Evolutionary conservation across 2,888 invertebrate genomes (phyloP).

Genomic region (Heliconius aoede): DNA sequence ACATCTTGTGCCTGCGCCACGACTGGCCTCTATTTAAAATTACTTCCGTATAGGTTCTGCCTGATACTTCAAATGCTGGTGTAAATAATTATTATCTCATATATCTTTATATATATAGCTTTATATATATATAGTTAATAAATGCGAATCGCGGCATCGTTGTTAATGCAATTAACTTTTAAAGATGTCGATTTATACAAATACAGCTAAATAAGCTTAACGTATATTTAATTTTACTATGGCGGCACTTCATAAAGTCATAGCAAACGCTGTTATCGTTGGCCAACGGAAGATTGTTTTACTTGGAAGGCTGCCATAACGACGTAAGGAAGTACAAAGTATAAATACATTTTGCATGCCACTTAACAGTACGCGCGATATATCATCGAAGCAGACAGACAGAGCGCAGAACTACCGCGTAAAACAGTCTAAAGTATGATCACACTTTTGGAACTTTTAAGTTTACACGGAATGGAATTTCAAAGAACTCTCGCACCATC

Average conservation of each 20-base stretch:
- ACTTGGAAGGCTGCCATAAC: conserved; percentile 80
- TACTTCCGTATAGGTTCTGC: not conserved
- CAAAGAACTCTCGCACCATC: conserved; percentile 36
- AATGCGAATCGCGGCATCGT: not conserved
- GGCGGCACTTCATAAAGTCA: conserved; percentile 73
- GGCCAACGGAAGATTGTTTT: conserved; percentile 78
- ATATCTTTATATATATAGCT: no score
- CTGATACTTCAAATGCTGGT: conserved; percentile 4
- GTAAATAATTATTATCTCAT: conserved; percentile 25
- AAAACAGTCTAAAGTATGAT: conserved; percentile 51
- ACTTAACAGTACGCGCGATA: conserved; percentile 77
- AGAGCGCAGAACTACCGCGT: conserved; percentile 55
- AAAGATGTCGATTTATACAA: conserved; percentile 5
- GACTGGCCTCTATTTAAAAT: conserved; percentile 8
- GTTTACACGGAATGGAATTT: conserved; percentile 42
- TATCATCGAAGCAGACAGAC: conserved; percentile 69
- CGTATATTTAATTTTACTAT: conserved; percentile 59
- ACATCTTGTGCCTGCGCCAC: no score
- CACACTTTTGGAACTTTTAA: conserved; percentile 51
- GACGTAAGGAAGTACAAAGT: conserved; percentile 80
- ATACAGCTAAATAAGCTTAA: conserved; percentile 25
- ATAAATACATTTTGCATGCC: conserved; percentile 82
- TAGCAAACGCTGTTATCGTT: conserved; percentile 70
- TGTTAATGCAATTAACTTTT: conserved; percentile 9
- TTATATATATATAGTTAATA: conserved; percentile 21